A percentile compares a stretch with the other conserved stretches of the same genome.
Conservation (phyloP, 2,113 vertebrate species). For the Oceanites oceanicus region DNA sequence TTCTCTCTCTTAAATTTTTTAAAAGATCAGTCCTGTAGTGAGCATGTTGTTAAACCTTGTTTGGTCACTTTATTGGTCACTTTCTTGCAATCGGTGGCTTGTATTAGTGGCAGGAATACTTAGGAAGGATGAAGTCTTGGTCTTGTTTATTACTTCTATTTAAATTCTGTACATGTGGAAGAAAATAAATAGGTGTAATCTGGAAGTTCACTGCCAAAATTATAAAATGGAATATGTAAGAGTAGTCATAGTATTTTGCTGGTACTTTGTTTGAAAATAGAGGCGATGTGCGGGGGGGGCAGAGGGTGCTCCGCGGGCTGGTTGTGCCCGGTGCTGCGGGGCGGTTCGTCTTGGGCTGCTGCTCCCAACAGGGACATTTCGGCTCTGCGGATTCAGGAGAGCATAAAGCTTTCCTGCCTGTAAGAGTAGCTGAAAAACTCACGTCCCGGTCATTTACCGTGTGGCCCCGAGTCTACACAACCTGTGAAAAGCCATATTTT, state of each 20-base stretch:
- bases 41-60: neutral
- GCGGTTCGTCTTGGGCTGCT: neutral
- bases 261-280: accelerated
- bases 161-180: neutral
- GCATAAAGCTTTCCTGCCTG: neutral
- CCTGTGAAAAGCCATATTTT: neutral
- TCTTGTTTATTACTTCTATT: neutral
- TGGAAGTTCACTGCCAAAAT: neutral
- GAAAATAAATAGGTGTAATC: neutral
- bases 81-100: neutral
- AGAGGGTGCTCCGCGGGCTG: neutral
- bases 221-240: neutral
- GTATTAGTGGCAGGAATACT: too few species aligned
- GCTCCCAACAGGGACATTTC: neutral
- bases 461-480: neutral
- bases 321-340: neutral
- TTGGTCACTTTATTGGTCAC: neutral
- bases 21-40: neutral
- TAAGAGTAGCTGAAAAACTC: neutral
- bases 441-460: neutral
- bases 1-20: neutral
- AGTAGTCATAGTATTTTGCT: accelerated
- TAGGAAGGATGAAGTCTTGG: neutral
- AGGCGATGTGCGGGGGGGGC: accelerated
- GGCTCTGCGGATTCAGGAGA: neutral